phyloP scores from a whole-genome alignment of 2,888 invertebrate species.

The Antheraea yamamai region DNA sequence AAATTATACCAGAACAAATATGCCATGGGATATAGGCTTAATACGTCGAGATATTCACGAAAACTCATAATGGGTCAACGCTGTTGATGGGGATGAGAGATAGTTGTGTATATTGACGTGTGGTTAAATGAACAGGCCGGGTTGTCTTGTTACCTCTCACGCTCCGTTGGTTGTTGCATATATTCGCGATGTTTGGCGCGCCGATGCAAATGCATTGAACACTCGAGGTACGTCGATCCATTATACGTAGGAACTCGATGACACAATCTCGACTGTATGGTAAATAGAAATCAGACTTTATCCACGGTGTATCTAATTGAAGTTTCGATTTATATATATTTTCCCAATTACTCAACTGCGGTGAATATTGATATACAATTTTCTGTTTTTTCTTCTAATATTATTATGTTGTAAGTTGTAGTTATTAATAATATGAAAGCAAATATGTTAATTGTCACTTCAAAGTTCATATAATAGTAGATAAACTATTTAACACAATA shows the following conservation, averaged over 20 bases:
- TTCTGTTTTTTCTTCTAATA: not conserved
- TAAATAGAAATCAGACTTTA: not conserved
- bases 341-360: not conserved
- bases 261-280: conserved; percentile 28
- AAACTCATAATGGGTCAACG: conserved; percentile 45
- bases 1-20: not conserved
- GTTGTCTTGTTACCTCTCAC: conserved; percentile 62
- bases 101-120: conserved; percentile 69
- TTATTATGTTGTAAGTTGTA: too few relatives aligned
- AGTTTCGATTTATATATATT: not conserved
- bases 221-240: conserved; percentile 36
- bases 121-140: conserved; percentile 71
- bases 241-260: conserved; percentile 48
- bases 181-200: conserved; percentile 17
- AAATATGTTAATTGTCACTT: too few relatives aligned
- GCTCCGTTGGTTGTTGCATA: conserved; percentile 45
- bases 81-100: conserved; percentile 42
- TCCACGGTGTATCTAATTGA: not conserved
- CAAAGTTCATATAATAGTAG: too few relatives aligned
- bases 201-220: conserved; percentile 40
- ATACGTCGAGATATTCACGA: not conserved
- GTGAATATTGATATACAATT: not conserved
- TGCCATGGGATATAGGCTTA: not conserved
- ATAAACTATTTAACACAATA: too few relatives aligned
- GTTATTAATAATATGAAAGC: too few relatives aligned